Evolutionary conservation across 2,888 invertebrate genomes (phyloP).

Genomic region (Druceiella hillmani): DNA sequence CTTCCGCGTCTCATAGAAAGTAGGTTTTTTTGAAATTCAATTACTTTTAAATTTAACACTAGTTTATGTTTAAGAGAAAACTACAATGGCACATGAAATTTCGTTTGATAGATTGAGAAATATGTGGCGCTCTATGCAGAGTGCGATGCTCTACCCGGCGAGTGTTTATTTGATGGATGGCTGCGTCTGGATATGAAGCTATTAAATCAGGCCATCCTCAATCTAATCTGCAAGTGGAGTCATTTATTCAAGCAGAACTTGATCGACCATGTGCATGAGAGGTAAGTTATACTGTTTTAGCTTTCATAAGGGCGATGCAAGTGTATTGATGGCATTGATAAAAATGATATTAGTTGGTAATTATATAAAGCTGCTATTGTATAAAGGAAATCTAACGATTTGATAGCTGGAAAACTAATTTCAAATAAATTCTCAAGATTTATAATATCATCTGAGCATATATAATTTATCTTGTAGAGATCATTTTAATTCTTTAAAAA

Average conservation of each 20-base stretch:
- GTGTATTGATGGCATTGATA: conserved; percentile 5
- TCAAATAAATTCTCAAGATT: conserved; percentile 1
- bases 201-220: conserved; percentile 77
- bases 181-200: conserved; percentile 70
- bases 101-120: conserved; percentile 81
- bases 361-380: not conserved
- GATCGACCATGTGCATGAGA: conserved; percentile 70
- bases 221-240: conserved; percentile 83
- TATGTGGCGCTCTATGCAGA: conserved; percentile 76
- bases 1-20: too few species aligned
- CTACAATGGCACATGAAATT: too few species aligned
- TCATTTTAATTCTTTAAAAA: too few species aligned
- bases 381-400: not conserved
- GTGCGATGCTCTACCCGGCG: conserved; percentile 61
- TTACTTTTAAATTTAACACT: too few species aligned
- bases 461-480: too few species aligned
- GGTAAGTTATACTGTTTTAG: conserved; percentile 38
- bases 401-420: not conserved
- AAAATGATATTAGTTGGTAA: not conserved
- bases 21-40: too few species aligned
- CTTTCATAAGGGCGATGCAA: too few species aligned
- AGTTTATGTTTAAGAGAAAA: too few species aligned
- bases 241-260: conserved; percentile 83
- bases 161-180: conserved; percentile 72
- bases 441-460: too few species aligned